Conservation (phyloP, 2,888 invertebrate genomes). For the Lamproptera curius region DNA sequence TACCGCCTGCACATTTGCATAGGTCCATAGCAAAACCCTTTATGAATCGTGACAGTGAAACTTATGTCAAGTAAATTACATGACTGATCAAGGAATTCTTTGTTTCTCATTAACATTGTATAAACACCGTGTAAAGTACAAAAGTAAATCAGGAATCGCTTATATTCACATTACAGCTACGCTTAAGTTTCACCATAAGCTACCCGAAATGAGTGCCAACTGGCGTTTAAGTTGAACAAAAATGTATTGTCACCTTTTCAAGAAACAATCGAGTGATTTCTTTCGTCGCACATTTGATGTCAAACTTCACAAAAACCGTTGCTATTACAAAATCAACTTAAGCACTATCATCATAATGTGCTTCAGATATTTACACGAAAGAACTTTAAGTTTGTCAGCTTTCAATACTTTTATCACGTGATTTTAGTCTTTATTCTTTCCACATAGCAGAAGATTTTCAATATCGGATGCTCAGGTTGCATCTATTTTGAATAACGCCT, state of each 20-base stretch:
- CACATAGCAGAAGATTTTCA: conserved; percentile 41
- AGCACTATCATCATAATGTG: conserved; percentile 22
- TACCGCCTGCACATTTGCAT: too few relatives aligned
- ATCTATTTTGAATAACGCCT: conserved; percentile 26
- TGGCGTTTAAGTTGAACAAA: conserved; percentile 46
- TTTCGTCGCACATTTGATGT: conserved; percentile 30
- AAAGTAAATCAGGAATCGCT: conserved; percentile 54
- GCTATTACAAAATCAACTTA: conserved; percentile 15
- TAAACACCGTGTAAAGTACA: conserved; percentile 14
- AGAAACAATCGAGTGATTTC: conserved; percentile 64
- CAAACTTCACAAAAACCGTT: conserved; percentile 3
- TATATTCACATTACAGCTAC: conserved; percentile 57
- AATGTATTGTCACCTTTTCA: conserved; percentile 72
- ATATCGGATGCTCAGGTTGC: conserved; percentile 33
- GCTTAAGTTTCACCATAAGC: conserved; percentile 64
- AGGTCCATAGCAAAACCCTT: too few relatives aligned
- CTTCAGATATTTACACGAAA: background rate
- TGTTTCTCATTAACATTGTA: background rate
- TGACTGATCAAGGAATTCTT: too few relatives aligned
- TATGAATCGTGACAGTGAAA: too few relatives aligned
- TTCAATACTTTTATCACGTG: conserved; percentile 27
- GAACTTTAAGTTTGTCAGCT: background rate
- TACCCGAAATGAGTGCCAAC: conserved; percentile 61
- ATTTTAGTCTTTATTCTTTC: conserved; percentile 44
- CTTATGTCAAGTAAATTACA: too few relatives aligned